Evolutionary conservation across 2,113 vertebrate genomes (phyloP), one percentile per base, ranked within the genome.

Genomic region (Clarias gariepinus): DNA sequence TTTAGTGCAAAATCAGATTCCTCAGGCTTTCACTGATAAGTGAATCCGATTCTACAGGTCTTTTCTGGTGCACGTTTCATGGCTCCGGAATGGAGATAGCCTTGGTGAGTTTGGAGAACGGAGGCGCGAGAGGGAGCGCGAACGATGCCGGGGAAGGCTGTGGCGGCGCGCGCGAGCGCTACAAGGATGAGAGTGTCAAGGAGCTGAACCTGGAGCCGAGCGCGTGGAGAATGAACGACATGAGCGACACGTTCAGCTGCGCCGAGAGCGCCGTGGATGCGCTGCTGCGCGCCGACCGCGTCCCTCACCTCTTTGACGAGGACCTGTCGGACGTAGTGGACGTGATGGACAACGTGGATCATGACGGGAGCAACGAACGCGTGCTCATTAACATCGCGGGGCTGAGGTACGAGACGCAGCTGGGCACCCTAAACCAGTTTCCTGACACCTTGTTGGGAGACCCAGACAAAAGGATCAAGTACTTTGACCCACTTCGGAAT

Each of bases 351-450:
- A 84, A 84, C 68, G 18, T 84, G 66, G 82, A 84, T 19, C n/a
- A 95, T 87, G 89, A 90, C 74, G 93, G 93, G 73, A 93, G 94
- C 84, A 88, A 93, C 88, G 97, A 98, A 93, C 93, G 98, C 15
- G 96, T 99, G 82, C 95, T 98, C 71, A 97, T 99, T 89, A 99
- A 99, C 95, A 97, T 99, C 76, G 98, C 98, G 0, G 98, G 98
- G 68, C 94, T 99, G 74, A 94, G 96, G 89, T 99, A 97, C 52
- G 98, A 99, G 94, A 99, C 98, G 2, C 98, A 98, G 92, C 93
- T 99, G 91, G 95, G 96, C 23, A 99, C 98, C n/a, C 94, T 99
- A 68, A 97, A 95, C 92, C 98, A 98, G 94, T 99, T 99, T 91
- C 98, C 98, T 0, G 94, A 99, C 85, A 99, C 97, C 19, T 91